Evolutionary conservation across 2,113 vertebrate genomes (phyloP).

Genomic region (Carassius auratus): DNA sequence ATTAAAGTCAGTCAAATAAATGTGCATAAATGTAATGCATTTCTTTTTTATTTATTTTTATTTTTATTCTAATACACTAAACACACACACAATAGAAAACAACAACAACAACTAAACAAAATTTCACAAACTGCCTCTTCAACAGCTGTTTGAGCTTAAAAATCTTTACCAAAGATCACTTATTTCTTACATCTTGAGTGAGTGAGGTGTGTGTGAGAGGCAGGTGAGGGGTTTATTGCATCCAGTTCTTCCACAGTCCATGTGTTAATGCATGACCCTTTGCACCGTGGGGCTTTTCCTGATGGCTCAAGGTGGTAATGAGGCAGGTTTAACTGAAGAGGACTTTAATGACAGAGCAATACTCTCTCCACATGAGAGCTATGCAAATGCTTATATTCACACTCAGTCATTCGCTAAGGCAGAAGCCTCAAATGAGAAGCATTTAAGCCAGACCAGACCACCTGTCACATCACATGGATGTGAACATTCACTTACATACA

Average conservation of each 20-base stretch:
- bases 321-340: constrained; percentile 26
- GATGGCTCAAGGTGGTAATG: constrained; percentile 39
- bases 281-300: constrained; percentile 32
- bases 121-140: neutral
- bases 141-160: neutral
- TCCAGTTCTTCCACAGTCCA: constrained; percentile 24
- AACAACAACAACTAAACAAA: neutral
- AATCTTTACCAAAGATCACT: neutral
- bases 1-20: neutral
- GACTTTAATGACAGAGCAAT: constrained; percentile 49
- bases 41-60: neutral
- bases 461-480: constrained; percentile 31
- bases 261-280: constrained; percentile 46
- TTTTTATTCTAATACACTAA: neutral
- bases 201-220: constrained; percentile 8
- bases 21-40: neutral
- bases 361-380: constrained; percentile 36
- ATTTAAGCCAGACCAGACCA: neutral
- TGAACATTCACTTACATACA: neutral
- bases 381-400: constrained; percentile 45
- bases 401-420: constrained; percentile 22
- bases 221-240: neutral
- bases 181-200: neutral
- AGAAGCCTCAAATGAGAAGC: neutral
- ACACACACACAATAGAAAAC: neutral